A percentile compares a stretch with the other conserved stretches of the same genome.
phyloP scores from a whole-genome alignment of 2,888 invertebrate genomes.

The Rhagophthalmus giganteus region DNA sequence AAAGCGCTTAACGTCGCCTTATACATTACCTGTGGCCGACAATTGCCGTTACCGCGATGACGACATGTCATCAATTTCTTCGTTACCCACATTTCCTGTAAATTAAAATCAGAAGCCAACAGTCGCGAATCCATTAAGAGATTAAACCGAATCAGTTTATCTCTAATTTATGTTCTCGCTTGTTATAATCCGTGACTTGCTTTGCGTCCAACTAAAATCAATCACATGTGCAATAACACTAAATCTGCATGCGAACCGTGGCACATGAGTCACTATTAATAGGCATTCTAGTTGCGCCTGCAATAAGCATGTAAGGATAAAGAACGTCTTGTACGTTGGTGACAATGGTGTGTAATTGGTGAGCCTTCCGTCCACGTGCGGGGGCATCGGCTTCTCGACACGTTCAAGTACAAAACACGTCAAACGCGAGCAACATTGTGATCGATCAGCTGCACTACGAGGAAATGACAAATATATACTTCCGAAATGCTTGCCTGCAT shows the following conservation, averaged over 20 bases:
- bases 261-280: slow-evolving; percentile 39
- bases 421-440: slow-evolving; percentile 41
- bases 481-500: slow-evolving; percentile 49
- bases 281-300: slow-evolving; percentile 47
- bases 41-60: slow-evolving; percentile 36
- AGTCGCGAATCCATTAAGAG: slow-evolving; percentile 48
- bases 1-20: slow-evolving; percentile 46
- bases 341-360: slow-evolving; percentile 49
- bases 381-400: slow-evolving; percentile 42
- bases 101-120: slow-evolving; percentile 39
- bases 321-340: slow-evolving; percentile 37
- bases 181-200: slow-evolving; percentile 45
- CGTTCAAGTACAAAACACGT: slow-evolving; percentile 28
- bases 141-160: slow-evolving; percentile 46
- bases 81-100: slow-evolving; percentile 26
- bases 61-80: slow-evolving; percentile 17
- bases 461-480: slow-evolving; percentile 49
- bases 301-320: slow-evolving; percentile 45
- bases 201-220: slow-evolving; percentile 43
- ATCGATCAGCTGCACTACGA: slow-evolving; percentile 46
- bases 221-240: slow-evolving; percentile 54
- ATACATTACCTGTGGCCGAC: slow-evolving; percentile 42
- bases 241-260: slow-evolving; percentile 50
- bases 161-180: slow-evolving; percentile 46
- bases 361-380: slow-evolving; percentile 53